These are phyloP conservation scores for Cephalopachus bancanus DNA, from an alignment of 2,797 vertebrate species.

Conservation along the genomic window DNA sequence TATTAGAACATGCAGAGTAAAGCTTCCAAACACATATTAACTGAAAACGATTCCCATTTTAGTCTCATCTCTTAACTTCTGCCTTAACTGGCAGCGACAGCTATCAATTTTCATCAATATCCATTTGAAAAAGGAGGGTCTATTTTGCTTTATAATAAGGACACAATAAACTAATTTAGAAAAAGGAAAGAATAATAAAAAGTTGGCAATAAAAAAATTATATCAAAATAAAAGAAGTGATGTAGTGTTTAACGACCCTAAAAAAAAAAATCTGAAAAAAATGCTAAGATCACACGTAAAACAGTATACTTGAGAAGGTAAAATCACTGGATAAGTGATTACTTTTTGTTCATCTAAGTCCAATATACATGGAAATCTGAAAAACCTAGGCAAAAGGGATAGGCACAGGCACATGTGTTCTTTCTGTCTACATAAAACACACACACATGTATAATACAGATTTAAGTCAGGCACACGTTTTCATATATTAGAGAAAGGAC, in stretches of 20 bases:
- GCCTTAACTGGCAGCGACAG: neutral
- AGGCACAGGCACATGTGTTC: neutral
- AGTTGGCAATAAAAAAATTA: neutral
- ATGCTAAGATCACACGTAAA: constrained; percentile 26
- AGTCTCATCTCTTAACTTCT: constrained; percentile 3
- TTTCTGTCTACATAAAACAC: neutral
- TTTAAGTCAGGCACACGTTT: neutral
- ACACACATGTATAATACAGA: neutral
- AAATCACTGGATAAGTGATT: neutral
- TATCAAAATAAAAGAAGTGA: constrained; percentile 41
- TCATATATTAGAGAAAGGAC: constrained; percentile 11
- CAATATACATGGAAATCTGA: constrained; percentile 14
- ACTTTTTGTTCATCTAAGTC: constrained; percentile 20
- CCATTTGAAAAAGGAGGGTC: constrained; percentile 42
- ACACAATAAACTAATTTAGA: neutral
- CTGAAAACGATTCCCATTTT: constrained; percentile 10
- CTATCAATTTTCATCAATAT: constrained; percentile 19
- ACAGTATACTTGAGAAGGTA: constrained; percentile 3
- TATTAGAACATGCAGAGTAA: neutral
- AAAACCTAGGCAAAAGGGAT: neutral
- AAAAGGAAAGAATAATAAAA: neutral
- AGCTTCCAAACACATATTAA: constrained; percentile 40
- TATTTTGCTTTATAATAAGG: constrained; percentile 40
- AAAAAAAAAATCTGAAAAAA: neutral
- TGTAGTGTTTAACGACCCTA: neutral